phyloP scores from a whole-genome alignment of 1,140 invertebrate species.

The Luehdorfia chinensis region DNA sequence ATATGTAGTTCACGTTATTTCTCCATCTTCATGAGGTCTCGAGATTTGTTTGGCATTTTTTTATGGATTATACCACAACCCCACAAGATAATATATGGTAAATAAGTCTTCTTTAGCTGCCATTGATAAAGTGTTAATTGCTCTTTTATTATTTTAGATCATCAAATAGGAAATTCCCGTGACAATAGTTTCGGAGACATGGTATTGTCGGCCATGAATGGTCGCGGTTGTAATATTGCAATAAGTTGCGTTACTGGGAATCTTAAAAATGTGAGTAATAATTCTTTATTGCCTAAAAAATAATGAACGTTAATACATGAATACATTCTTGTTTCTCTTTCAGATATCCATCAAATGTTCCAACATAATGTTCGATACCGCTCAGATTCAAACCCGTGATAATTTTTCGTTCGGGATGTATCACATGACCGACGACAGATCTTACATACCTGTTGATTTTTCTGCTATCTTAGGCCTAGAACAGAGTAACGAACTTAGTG shows the following conservation, averaged over 20 bases:
- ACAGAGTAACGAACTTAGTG: conserved; percentile 10
- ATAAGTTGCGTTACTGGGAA: conserved; percentile 40
- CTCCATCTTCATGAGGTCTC: no score
- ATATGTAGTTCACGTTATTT: no score
- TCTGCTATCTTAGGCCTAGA: conserved; percentile 16
- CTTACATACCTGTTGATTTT: conserved; percentile 26
- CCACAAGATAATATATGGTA: no score
- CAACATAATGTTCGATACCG: conserved; percentile 5
- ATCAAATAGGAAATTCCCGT: conserved; percentile 65
- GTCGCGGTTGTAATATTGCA: conserved; percentile 75
- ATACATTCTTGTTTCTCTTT: not conserved
- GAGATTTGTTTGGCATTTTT: no score
- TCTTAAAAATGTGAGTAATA: conserved; percentile 34
- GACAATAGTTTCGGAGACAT: conserved; percentile 60
- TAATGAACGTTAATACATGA: no score
- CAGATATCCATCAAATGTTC: conserved; percentile 19
- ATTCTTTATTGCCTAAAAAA: no score
- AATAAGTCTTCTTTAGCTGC: no score
- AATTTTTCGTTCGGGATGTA: conserved; percentile 24
- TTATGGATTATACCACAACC: no score
- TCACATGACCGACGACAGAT: conserved; percentile 17
- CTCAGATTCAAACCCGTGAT: conserved; percentile 21
- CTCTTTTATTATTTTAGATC: conserved; percentile 24
- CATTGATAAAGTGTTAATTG: no score
- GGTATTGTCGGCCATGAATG: conserved; percentile 54